Percentiles rank a stretch among this genome's conserved stretches.
These are phyloP conservation scores for Rhinopomastus cyanomelas DNA, from an alignment of 2,113 vertebrate species.

Conservation along the genomic window DNA sequence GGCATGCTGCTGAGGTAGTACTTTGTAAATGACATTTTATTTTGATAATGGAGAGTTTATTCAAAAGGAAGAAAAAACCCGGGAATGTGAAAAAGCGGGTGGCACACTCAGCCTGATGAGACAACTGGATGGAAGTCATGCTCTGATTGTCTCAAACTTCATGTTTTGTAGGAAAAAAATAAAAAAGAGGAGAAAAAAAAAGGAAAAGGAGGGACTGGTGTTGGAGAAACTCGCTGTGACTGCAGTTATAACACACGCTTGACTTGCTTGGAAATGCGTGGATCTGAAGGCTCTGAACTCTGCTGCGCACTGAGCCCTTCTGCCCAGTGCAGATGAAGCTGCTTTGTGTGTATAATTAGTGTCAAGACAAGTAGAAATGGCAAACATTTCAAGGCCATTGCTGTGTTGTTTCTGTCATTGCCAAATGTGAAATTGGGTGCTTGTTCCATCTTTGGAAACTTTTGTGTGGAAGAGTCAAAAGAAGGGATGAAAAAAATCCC, in stretches of 20 bases:
- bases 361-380: not conserved
- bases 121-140: slow-evolving; percentile 12
- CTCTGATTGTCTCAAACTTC: slow-evolving; percentile 27
- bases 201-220: not conserved
- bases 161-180: not conserved
- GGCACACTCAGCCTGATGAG: slow-evolving; percentile 1
- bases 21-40: slow-evolving; percentile 43
- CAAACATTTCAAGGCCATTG: not conserved
- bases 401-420: not conserved
- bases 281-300: not conserved
- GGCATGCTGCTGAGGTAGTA: slow-evolving; percentile 44
- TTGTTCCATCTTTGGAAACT: slow-evolving; percentile 7
- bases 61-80: not conserved
- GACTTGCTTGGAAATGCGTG: not conserved
- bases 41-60: slow-evolving; percentile 36
- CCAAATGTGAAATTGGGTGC: slow-evolving; percentile 10
- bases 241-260: not conserved
- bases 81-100: not conserved
- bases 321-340: not conserved
- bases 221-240: slow-evolving; percentile 11
- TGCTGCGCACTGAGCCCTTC: not conserved
- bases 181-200: not conserved
- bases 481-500: not conserved
- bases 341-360: slow-evolving; percentile 7
- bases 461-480: not conserved